phyloP scores from a whole-genome alignment of 1,140 invertebrate genomes.

The Lycorma delicatula region DNA sequence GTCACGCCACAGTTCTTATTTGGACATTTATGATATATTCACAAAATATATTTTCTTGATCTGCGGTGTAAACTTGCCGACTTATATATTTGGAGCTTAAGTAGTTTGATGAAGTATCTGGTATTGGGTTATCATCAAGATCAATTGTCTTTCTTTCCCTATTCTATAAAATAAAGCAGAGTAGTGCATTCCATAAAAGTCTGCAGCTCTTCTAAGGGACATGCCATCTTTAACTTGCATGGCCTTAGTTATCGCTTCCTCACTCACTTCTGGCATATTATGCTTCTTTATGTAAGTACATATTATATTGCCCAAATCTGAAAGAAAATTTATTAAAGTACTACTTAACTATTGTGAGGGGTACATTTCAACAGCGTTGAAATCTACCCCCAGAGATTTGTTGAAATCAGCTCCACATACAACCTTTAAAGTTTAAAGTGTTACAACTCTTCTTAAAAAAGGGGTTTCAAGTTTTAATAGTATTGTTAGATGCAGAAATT shows the following conservation, averaged over 20 bases:
- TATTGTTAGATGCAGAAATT: neutral
- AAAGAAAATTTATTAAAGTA: neutral
- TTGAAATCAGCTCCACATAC: neutral
- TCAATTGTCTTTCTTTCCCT: slow-evolving; percentile 4
- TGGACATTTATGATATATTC: slow-evolving; percentile 23
- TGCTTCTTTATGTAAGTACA: slow-evolving; percentile 1
- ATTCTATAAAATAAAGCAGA: slow-evolving; percentile 8
- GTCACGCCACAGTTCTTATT: slow-evolving; percentile 29
- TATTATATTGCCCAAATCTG: neutral
- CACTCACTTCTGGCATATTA: slow-evolving; percentile 12
- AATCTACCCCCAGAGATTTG: neutral
- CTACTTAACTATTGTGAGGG: slow-evolving; percentile 2
- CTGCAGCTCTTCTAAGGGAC: slow-evolving; percentile 3
- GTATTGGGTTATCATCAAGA: slow-evolving; percentile 1
- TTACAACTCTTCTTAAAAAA: neutral
- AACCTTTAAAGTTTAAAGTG: slow-evolving; percentile 1
- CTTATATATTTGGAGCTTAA: slow-evolving; percentile 7
- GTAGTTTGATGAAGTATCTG: slow-evolving; percentile 6
- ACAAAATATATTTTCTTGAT: slow-evolving; percentile 23
- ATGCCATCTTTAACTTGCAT: slow-evolving; percentile 11
- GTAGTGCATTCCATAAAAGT: slow-evolving; percentile 13
- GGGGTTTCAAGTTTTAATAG: neutral
- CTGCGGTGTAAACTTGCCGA: slow-evolving; percentile 11
- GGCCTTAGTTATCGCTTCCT: slow-evolving; percentile 7
- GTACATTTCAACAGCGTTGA: neutral